phyloP scores from a whole-genome alignment of 2,113 vertebrate species.

The Rattus rattus region DNA sequence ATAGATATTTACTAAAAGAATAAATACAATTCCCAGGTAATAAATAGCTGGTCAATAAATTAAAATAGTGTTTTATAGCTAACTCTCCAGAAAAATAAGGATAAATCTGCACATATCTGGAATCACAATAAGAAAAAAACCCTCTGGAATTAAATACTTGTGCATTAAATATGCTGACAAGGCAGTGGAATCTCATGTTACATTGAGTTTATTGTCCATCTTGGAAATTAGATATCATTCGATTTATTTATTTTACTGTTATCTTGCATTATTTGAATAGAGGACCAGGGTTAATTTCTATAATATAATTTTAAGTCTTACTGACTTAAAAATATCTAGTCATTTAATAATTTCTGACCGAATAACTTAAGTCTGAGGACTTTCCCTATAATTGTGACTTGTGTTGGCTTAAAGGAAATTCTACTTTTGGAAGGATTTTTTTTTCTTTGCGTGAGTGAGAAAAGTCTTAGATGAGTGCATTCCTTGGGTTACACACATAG shows the following conservation, averaged over 20 bases:
- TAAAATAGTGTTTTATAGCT: slow-evolving; percentile 72
- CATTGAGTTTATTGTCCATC: slow-evolving; percentile 23
- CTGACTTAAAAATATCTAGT: slow-evolving; percentile 29
- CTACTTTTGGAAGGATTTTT: not conserved
- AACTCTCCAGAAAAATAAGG: slow-evolving; percentile 68
- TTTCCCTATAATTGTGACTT: not conserved
- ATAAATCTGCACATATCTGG: slow-evolving; percentile 63
- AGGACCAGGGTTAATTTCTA: slow-evolving; percentile 5
- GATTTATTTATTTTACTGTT: slow-evolving; percentile 44
- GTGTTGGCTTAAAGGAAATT: not conserved
- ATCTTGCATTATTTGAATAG: slow-evolving; percentile 4
- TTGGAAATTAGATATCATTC: not conserved
- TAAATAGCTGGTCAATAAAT: slow-evolving; percentile 56
- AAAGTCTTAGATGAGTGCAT: not conserved
- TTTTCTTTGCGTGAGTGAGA: not conserved
- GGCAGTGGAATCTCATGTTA: slow-evolving; percentile 42
- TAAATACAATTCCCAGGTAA: slow-evolving; percentile 39
- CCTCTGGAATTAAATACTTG: slow-evolving; percentile 46
- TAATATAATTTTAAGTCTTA: not conserved
- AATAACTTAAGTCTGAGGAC: slow-evolving; percentile 9
- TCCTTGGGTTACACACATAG: not conserved
- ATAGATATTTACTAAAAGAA: not conserved
- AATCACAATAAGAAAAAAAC: slow-evolving; percentile 45
- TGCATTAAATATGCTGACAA: not conserved
- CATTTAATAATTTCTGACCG: slow-evolving; percentile 24